These are phyloP conservation scores for Echeneis naucrates DNA, from an alignment of 2,797 vertebrate genomes.

Conservation along the genomic window DNA sequence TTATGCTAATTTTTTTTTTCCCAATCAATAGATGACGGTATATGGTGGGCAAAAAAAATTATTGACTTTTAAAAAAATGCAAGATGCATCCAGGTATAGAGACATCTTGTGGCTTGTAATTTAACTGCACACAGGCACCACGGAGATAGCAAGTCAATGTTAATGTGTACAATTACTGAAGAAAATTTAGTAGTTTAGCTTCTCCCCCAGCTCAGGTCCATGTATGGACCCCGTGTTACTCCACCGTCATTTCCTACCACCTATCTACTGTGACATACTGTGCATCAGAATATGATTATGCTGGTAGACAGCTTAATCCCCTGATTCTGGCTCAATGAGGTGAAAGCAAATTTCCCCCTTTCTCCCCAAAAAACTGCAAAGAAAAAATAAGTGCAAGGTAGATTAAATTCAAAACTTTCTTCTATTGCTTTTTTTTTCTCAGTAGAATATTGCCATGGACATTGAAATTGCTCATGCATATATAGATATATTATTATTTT, in stretches of 20 bases:
- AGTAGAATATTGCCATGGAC: not conserved
- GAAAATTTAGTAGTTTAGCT: not conserved
- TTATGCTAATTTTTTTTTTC: not conserved
- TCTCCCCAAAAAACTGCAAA: not conserved
- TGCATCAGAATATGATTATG: too few relatives aligned
- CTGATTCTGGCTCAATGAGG: too few relatives aligned
- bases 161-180: slow-evolving; percentile 4
- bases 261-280: not conserved
- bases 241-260: slow-evolving; percentile 7
- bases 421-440: not conserved
- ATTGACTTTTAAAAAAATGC: too few relatives aligned
- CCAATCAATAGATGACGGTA: not conserved
- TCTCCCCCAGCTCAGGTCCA: slow-evolving; percentile 18
- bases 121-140: not conserved
- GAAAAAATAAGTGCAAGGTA: not conserved
- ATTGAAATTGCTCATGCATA: not conserved
- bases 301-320: too few relatives aligned
- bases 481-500: too few relatives aligned
- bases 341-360: too few relatives aligned
- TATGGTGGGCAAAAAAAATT: not conserved
- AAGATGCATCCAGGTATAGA: not conserved
- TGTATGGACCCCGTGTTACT: not conserved
- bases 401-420: not conserved
- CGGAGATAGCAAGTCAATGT: not conserved
- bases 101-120: slow-evolving; percentile 34